Evolutionary conservation across 2,888 invertebrate species (phyloP), one percentile per base, ranked within the genome.

Genomic region (Gasteruption jaculator): DNA sequence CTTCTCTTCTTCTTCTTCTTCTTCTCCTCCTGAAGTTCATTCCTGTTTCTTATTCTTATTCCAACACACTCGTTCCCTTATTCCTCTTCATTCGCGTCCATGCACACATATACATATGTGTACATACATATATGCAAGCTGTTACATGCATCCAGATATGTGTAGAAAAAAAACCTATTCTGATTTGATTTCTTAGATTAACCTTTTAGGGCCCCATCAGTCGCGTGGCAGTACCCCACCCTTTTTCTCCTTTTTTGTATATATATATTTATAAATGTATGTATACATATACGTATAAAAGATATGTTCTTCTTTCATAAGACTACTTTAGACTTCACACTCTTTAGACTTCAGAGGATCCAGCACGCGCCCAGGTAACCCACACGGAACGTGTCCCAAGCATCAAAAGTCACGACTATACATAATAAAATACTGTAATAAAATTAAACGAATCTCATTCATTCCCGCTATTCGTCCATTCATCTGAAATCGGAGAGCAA

Each of bases 301-400:
- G n/a, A n/a, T n/a, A 35, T 40, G 14, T 31, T 36, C 30, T 27
- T 42, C 33, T n/a, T 11, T 35, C 30, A 31, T 32, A 33, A 33
- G 40, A 31, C 16, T 19, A 38, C 42, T 44, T 45, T 36, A 35
- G 34, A 26, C 35, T 12, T 32, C 29, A 26, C 38, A 39, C 33
- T 36, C 45, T 40, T 41, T 38, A 49, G 45, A 43, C 45, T 42
- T 48, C 46, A 34, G 44, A 46, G 53, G 53, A 52, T 50, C 55
- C 52, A 60, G 58, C 68, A 69, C 68, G 68, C 63, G 69, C 62
- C 52, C 69, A 69, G 69, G 69, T 69, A 69, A n/a, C n/a, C n/a
- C n/a, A n/a, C n/a, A n/a, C n/a, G n/a, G n/a, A n/a, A n/a, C n/a
- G n/a, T n/a, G n/a, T n/a, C n/a, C n/a, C n/a, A n/a, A n/a, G n/a